Conservation (phyloP, 2,113 vertebrate genomes). For the Sceloporus undulatus region DNA sequence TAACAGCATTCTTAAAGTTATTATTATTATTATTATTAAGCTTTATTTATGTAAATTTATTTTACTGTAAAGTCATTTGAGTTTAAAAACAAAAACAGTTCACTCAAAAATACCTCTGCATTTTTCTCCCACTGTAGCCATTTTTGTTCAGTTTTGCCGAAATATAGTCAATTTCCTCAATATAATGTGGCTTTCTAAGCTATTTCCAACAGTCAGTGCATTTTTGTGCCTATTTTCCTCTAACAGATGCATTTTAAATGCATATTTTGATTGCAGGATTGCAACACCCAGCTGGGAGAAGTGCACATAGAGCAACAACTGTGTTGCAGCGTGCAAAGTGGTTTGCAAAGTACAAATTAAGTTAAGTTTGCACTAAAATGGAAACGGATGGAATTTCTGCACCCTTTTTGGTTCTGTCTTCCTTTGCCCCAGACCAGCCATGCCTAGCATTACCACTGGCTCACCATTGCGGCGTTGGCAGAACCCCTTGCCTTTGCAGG, state of each 20-base stretch:
- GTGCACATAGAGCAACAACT: neutral
- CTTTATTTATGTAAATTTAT: too few species aligned
- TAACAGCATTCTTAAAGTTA: neutral
- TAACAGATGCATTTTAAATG: neutral
- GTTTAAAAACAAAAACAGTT: too few species aligned
- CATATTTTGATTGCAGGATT: neutral
- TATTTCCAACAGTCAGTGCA: neutral
- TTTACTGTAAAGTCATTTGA: neutral
- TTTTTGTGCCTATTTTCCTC: neutral
- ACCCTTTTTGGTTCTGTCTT: neutral
- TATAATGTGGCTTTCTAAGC: neutral
- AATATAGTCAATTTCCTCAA: neutral
- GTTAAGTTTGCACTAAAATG: neutral
- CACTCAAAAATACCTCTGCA: too few species aligned
- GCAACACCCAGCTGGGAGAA: neutral
- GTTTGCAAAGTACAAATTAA: neutral
- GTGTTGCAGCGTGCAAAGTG: neutral
- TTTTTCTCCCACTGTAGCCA: too few species aligned
- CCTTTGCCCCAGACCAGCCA: neutral
- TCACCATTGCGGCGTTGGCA: neutral
- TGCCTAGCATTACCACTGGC: too few species aligned
- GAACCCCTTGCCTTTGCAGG: slow-evolving; percentile 45
- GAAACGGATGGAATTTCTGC: neutral
- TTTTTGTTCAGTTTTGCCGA: neutral
- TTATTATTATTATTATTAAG: neutral